These are phyloP conservation scores for Lithodes maja DNA, from an alignment of 2,888 invertebrate species.

Conservation along the genomic window DNA sequence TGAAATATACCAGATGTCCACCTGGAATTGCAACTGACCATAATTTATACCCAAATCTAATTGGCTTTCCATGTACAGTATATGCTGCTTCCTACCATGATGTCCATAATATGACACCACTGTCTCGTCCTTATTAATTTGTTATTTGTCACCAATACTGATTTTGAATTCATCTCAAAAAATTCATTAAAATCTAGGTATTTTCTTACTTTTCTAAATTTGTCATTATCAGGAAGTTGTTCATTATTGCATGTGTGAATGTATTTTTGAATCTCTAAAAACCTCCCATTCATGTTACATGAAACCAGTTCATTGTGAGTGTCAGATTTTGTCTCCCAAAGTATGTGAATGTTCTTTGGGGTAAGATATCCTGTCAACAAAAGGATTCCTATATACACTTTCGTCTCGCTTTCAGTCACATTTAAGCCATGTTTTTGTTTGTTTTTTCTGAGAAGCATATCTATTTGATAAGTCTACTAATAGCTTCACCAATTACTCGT, in stretches of 20 bases:
- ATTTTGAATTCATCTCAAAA: constrained; percentile 34
- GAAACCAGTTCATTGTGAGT: constrained; percentile 35
- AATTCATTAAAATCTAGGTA: constrained; percentile 32
- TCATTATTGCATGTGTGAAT: constrained; percentile 28
- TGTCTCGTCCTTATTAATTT: constrained; percentile 25
- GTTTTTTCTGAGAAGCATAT: constrained; percentile 33
- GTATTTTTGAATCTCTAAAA: constrained; percentile 26
- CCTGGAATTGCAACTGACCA: constrained; percentile 26
- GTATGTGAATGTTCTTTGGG: constrained; percentile 30
- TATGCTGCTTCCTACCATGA: constrained; percentile 25
- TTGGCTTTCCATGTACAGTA: constrained; percentile 29
- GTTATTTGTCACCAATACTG: constrained; percentile 23
- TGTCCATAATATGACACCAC: constrained; percentile 28
- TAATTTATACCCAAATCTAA: constrained; percentile 29
- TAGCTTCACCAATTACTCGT: constrained; percentile 23
- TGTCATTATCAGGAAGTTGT: constrained; percentile 39
- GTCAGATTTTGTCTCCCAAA: constrained; percentile 38
- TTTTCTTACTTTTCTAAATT: constrained; percentile 27
- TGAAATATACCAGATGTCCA: constrained; percentile 25
- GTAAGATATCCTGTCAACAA: constrained; percentile 26
- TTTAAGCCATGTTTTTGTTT: constrained; percentile 22
- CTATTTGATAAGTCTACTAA: constrained; percentile 24
- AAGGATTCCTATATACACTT: constrained; percentile 23
- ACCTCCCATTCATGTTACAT: constrained; percentile 10
- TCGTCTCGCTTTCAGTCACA: constrained; percentile 30